phyloP scores from a whole-genome alignment of 2,113 vertebrate species.

The Xerus inauris region DNA sequence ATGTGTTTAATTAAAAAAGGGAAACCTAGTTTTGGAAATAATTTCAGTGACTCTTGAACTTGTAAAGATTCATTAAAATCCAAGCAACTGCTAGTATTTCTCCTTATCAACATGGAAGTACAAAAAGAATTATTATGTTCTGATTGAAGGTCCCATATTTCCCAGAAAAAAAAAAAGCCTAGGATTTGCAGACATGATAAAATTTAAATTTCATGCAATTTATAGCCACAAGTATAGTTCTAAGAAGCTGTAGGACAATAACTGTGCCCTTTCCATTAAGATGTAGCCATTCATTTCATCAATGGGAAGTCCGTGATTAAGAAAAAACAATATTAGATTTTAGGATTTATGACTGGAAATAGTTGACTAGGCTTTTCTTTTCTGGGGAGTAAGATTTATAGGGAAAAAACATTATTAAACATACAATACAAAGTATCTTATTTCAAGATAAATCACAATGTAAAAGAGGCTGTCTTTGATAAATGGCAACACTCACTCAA shows the following conservation, averaged over 20 bases:
- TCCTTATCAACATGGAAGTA: slow-evolving; percentile 65
- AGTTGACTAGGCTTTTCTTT: slow-evolving; percentile 82
- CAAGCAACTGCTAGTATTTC: slow-evolving; percentile 73
- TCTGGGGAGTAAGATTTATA: slow-evolving; percentile 66
- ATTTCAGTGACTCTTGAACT: slow-evolving; percentile 71
- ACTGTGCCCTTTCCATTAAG: slow-evolving; percentile 84
- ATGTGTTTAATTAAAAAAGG: slow-evolving; percentile 67
- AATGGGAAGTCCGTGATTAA: slow-evolving; percentile 85
- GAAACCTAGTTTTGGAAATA: slow-evolving; percentile 49
- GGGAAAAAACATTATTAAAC: slow-evolving; percentile 68
- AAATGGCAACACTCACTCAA: slow-evolving; percentile 57
- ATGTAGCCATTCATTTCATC: slow-evolving; percentile 84
- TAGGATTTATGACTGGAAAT: slow-evolving; percentile 77
- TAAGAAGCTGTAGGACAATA: slow-evolving; percentile 85
- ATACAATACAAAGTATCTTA: slow-evolving; percentile 70
- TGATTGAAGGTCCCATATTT: slow-evolving; percentile 70
- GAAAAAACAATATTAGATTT: slow-evolving; percentile 81
- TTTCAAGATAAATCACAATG: slow-evolving; percentile 70
- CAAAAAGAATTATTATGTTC: not conserved
- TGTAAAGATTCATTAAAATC: slow-evolving; percentile 68
- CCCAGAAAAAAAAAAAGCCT: slow-evolving; percentile 86
- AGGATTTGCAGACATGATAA: slow-evolving; percentile 87
- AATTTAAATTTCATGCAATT: slow-evolving; percentile 89
- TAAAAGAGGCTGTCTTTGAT: slow-evolving; percentile 69
- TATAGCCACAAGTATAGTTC: slow-evolving; percentile 84